A percentile compares a stretch with the other conserved stretches of the same genome.
These are phyloP conservation scores for Drosophila neonasuta DNA, from an alignment of 2,888 invertebrate species.

Conservation along the genomic window DNA sequence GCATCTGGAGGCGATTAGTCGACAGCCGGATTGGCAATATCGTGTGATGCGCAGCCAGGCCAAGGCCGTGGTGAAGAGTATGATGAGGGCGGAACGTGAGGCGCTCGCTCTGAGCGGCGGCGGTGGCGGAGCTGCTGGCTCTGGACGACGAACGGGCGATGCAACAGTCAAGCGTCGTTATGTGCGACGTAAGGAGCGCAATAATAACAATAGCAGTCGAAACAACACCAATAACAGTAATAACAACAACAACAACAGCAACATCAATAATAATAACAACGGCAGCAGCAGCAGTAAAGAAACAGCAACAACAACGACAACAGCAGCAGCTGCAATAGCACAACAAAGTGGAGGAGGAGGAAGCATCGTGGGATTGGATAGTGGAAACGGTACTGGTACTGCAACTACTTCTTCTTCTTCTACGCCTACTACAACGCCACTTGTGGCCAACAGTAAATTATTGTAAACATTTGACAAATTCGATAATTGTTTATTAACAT, in stretches of 20 bases:
- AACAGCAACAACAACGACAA: conserved; percentile 45
- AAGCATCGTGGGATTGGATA: conserved; percentile 60
- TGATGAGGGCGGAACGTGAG: conserved; percentile 81
- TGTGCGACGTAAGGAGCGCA: conserved; percentile 79
- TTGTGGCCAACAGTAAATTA: conserved; percentile 83
- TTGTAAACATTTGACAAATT: conserved; percentile 82
- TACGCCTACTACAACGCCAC: conserved; percentile 81
- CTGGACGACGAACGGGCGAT: conserved; percentile 59
- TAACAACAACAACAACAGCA: conserved; percentile 27
- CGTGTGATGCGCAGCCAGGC: conserved; percentile 80
- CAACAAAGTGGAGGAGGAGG: conserved; percentile 27
- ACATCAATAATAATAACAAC: conserved; percentile 27
- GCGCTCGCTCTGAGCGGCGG: conserved; percentile 66
- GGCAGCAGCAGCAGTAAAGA: conserved; percentile 45
- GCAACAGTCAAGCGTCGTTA: conserved; percentile 74
- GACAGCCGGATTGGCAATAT: conserved; percentile 91
- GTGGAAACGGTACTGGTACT: conserved; percentile 81
- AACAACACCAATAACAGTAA: conserved; percentile 48
- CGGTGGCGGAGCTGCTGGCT: conserved; percentile 41
- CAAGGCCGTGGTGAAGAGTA: conserved; percentile 81
- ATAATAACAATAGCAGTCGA: conserved; percentile 51
- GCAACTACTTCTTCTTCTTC: conserved; percentile 77
- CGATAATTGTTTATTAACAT: conserved; percentile 83
- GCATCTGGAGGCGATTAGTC: conserved; percentile 88
- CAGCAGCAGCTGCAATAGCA: conserved; percentile 28